These are phyloP conservation scores for Macrotis lagotis DNA, from an alignment of 2,113 vertebrate species.

Conservation along the genomic window DNA sequence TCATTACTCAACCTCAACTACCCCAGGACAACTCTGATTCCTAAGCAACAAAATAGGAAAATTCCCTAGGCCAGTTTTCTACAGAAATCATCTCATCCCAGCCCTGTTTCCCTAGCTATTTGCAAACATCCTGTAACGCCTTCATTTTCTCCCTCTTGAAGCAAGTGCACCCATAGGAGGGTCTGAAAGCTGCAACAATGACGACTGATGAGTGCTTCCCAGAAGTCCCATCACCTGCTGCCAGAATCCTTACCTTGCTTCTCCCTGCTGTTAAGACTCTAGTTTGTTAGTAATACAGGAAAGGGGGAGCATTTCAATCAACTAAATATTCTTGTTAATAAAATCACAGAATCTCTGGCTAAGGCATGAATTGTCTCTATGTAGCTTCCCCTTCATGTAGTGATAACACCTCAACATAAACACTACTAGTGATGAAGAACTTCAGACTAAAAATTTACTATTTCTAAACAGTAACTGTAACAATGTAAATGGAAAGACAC, in stretches of 20 bases:
- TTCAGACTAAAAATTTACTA: background rate
- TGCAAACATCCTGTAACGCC: conserved; percentile 41
- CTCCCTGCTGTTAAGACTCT: background rate
- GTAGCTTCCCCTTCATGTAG: background rate
- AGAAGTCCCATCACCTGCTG: conserved; percentile 54
- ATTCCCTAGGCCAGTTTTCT: conserved; percentile 4
- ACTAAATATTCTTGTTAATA: background rate
- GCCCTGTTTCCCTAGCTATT: conserved; percentile 22
- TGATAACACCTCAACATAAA: background rate
- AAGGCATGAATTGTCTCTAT: background rate
- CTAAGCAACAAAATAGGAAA: conserved; percentile 45
- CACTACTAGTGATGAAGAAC: background rate
- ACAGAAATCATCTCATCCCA: conserved; percentile 18
- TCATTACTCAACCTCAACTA: background rate
- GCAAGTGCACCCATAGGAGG: conserved; percentile 60
- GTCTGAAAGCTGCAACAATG: background rate
- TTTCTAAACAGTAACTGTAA: background rate
- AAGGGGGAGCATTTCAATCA: background rate
- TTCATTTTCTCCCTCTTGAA: background rate
- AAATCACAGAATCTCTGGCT: background rate
- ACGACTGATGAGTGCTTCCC: conserved; percentile 46
- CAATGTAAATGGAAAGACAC: background rate
- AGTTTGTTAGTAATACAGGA: background rate
- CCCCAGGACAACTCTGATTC: conserved; percentile 23
- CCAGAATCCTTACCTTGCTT: background rate